Evolutionary conservation across 2,113 vertebrate genomes (phyloP).

Genomic region (Syngnathus scovelli): DNA sequence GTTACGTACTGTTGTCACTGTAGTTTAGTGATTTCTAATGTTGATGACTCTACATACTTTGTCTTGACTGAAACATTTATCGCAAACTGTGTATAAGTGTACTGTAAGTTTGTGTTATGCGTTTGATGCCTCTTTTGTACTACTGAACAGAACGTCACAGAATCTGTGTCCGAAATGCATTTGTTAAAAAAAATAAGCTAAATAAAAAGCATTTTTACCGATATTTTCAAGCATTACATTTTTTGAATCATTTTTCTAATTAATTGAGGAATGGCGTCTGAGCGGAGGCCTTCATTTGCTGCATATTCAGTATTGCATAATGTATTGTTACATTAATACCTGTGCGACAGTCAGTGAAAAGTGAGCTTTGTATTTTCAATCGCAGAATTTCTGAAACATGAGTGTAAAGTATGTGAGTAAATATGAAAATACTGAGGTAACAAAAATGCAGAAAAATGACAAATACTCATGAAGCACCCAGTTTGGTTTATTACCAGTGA

Average conservation of each 20-base stretch:
- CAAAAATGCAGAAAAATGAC: background rate
- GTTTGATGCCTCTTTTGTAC: constrained; percentile 46
- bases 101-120: constrained; percentile 7
- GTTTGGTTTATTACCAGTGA: constrained; percentile 16
- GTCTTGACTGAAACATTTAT: constrained; percentile 50
- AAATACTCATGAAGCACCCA: constrained; percentile 4
- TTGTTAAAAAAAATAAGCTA: constrained; percentile 58
- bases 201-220: constrained; percentile 62
- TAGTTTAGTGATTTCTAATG: constrained; percentile 34
- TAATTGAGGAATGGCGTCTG: no score
- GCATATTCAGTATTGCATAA: no score
- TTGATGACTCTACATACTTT: constrained; percentile 44
- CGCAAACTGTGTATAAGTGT: constrained; percentile 27
- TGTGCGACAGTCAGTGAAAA: no score
- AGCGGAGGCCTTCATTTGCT: no score
- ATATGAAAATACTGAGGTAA: background rate
- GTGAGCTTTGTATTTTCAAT: no score
- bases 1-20: constrained; percentile 43
- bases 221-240: constrained; percentile 33
- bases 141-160: constrained; percentile 31
- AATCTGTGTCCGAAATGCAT: constrained; percentile 50
- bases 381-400: no score
- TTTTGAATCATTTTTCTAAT: background rate
- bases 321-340: no score
- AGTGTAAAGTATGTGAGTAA: background rate